Evolutionary conservation across 2,888 invertebrate species (phyloP), one percentile per base, ranked within the genome.

Genomic region (Melitaea athalia): DNA sequence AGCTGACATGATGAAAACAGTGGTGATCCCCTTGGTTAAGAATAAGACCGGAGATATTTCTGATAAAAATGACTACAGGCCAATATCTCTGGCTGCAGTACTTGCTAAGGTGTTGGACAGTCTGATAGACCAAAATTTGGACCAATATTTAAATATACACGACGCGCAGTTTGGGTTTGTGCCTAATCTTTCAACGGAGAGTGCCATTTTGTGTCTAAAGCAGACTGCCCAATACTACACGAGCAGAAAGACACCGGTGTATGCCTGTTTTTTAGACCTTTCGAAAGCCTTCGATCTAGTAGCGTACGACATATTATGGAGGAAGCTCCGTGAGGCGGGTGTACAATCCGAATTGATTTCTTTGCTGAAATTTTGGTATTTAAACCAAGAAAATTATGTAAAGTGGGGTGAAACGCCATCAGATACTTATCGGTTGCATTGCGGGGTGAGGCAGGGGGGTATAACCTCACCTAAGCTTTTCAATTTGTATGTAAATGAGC

Each of bases 361-460:
- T 6, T 10, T 70, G 7, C 52, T 76, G 12, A 63, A 42, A 15
- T 72, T 63, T 47, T 76, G 74, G 75, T 75, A 75, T 52, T 3
- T 10, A 1, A 63, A 72, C 12, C 74, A 76, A 42, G 14, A 3
- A 3, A 76, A 76, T 52, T 0, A 10, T 2, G 74, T 74, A 0
- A 65, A 68, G 24, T 75, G 73, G 74, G 71, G 52, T 0, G 17
- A 52, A 17, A 17, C 3, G 2, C 5, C 3, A 5, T 49, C 47
- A n/a, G 47, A 49, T 49, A n/a, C 14, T n/a, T 49, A 49, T 6
- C 50, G 15, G 31, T 69, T 52, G 31, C 45, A 45, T 11, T 63
- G 67, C 49, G 71, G 69, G 12, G 69, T 69, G 17, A 73, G 70
- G 15, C 72, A 72, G 52, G 73, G 71, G 10, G 71, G 72, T 3